Percentiles rank a stretch among this genome's conserved stretches.
These are phyloP conservation scores for Calliphora vomitoria DNA, from an alignment of 2,888 invertebrate genomes.

Conservation along the genomic window DNA sequence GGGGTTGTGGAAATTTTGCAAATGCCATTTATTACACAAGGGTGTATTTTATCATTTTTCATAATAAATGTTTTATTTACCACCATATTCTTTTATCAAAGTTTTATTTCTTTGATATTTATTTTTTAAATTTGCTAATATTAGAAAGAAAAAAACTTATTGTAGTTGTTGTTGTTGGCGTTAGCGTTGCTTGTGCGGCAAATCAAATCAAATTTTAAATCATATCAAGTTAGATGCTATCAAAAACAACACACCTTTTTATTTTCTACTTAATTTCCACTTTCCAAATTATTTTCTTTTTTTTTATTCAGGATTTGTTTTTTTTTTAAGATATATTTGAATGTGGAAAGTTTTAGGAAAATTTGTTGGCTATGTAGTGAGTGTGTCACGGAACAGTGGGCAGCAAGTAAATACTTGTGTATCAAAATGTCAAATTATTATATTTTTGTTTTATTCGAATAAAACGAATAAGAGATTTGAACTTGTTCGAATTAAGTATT, in stretches of 20 bases:
- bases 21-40: conserved; percentile 75
- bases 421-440: too few relatives aligned
- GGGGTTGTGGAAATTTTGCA: conserved; percentile 46
- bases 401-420: not conserved
- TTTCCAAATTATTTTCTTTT: conserved; percentile 31
- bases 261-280: conserved; percentile 68
- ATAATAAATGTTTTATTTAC: conserved; percentile 63
- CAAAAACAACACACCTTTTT: conserved; percentile 44
- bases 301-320: not conserved
- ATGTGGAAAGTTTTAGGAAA: conserved; percentile 42
- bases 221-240: conserved; percentile 37
- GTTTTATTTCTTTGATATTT: conserved; percentile 16
- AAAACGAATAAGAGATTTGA: too few relatives aligned
- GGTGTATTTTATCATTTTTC: conserved; percentile 76
- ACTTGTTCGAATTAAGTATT: too few relatives aligned
- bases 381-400: not conserved
- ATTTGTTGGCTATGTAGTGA: not conserved
- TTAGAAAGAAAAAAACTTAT: not conserved
- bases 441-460: too few relatives aligned
- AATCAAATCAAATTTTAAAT: conserved; percentile 32
- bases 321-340: conserved; percentile 48
- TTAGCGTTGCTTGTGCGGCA: conserved; percentile 2
- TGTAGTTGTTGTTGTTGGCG: not conserved
- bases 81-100: conserved; percentile 57
- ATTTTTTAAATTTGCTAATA: conserved; percentile 15